Percentiles rank a stretch among this genome's conserved stretches.
Evolutionary conservation across 1,140 invertebrate species (phyloP).

Genomic region (Teleogryllus occipitalis): DNA sequence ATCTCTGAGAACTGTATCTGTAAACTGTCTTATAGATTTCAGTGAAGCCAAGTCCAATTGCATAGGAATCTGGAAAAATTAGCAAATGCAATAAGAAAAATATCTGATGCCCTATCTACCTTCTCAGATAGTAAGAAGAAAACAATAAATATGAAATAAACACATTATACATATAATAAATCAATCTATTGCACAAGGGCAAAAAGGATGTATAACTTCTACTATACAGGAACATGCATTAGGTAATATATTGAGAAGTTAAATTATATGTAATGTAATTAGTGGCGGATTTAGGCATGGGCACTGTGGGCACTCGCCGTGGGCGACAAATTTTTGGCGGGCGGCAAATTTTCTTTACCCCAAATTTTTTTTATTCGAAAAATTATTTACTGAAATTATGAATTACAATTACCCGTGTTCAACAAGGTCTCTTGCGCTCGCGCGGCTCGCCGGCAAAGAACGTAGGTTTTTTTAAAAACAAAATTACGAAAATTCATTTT

Average conservation of each 20-base stretch:
- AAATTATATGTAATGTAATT: neutral
- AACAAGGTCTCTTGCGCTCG: no score
- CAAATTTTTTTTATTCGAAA: no score
- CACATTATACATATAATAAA: neutral
- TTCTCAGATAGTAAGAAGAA: neutral
- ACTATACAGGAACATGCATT: neutral
- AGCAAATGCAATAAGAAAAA: slow-evolving; percentile 2
- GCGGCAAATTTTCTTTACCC: no score
- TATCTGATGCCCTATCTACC: neutral
- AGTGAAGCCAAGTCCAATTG: slow-evolving; percentile 61
- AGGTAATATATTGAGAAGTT: neutral
- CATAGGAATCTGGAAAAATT: slow-evolving; percentile 53
- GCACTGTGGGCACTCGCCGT: no score
- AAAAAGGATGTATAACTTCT: neutral
- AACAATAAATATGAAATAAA: neutral
- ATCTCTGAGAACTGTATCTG: slow-evolving; percentile 48
- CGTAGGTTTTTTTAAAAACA: no score
- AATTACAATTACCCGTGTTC: no score
- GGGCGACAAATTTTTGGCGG: no score
- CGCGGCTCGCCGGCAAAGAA: no score
- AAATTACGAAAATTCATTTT: no score
- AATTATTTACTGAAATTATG: no score
- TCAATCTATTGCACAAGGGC: neutral
- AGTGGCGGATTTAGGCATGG: no score
- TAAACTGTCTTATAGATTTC: slow-evolving; percentile 60